A percentile compares a stretch with the other conserved stretches of the same genome.
Conservation (phyloP, 2,113 vertebrate genomes). For the Numida meleagris region DNA sequence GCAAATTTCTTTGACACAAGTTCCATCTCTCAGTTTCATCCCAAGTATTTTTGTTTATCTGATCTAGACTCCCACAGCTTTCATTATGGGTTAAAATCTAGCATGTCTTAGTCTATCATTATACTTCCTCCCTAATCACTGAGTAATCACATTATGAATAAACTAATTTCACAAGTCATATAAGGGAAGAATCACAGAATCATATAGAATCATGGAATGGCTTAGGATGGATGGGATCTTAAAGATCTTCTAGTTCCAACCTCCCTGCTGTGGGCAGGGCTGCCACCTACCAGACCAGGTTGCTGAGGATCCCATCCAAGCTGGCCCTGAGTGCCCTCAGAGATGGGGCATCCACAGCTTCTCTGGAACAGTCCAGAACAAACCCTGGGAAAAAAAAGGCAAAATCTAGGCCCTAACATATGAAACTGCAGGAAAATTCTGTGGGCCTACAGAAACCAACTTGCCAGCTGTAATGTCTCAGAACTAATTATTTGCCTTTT, state of each 20-base stretch:
- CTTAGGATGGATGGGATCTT: too few species aligned
- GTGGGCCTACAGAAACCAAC: background rate
- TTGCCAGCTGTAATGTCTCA: background rate
- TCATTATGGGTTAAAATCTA: background rate
- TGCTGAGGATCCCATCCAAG: too few species aligned
- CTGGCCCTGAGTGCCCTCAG: too few species aligned
- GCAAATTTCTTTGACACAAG: background rate
- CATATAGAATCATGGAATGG: too few species aligned
- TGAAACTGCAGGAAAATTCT: background rate
- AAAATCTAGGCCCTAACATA: background rate
- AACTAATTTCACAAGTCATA: background rate
- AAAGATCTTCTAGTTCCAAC: too few species aligned
- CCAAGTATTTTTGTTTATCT: background rate
- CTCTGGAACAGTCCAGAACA: background rate
- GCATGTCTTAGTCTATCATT: background rate
- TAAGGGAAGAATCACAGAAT: background rate
- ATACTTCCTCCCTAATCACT: background rate
- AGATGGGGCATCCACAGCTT: too few species aligned
- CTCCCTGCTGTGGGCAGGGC: too few species aligned
- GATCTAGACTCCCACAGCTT: background rate
- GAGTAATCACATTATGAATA: background rate
- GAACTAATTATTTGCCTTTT: too few species aligned
- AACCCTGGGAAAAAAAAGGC: background rate
- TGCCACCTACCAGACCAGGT: too few species aligned
- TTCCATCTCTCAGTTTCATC: background rate